A percentile compares a stretch with the other conserved stretches of the same genome.
phyloP scores from a whole-genome alignment of 2,888 invertebrate genomes.

The Ormia ochracea region DNA sequence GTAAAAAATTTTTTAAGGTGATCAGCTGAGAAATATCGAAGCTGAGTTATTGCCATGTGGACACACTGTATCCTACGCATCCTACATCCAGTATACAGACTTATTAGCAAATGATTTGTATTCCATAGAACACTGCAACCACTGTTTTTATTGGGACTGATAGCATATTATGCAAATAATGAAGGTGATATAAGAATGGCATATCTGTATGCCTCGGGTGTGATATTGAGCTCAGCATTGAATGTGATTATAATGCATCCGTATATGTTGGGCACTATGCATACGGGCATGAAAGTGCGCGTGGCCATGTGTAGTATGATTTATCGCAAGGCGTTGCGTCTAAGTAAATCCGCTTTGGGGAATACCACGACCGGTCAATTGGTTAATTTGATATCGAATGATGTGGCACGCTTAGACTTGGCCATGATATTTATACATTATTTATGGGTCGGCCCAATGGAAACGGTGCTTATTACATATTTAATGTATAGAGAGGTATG shows the following conservation, averaged over 20 bases:
- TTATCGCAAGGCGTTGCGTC: conserved; percentile 82
- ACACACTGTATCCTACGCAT: not conserved
- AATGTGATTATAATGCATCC: conserved; percentile 91
- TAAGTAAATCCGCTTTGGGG: conserved; percentile 85
- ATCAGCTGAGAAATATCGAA: too few species aligned
- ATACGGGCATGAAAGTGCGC: conserved; percentile 83
- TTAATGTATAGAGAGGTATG: conserved; percentile 84
- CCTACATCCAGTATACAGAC: not conserved
- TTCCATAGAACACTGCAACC: conserved; percentile 81
- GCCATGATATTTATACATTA: conserved; percentile 93
- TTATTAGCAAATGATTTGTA: not conserved
- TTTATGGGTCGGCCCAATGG: conserved; percentile 92
- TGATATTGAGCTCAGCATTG: conserved; percentile 85
- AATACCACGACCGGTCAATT: conserved; percentile 86
- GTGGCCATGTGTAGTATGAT: conserved; percentile 84
- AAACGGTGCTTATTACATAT: conserved; percentile 87
- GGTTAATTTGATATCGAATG: conserved; percentile 96
- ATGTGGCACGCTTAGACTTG: conserved; percentile 83
- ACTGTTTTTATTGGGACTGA: conserved; percentile 81
- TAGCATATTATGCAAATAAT: conserved; percentile 79
- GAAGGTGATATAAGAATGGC: conserved; percentile 78
- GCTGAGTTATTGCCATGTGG: too few species aligned
- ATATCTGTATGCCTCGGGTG: conserved; percentile 85
- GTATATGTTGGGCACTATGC: conserved; percentile 86
- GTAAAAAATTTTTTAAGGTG: too few species aligned